Conservation (phyloP, 2,888 invertebrate species). For the Polyommatus icarus region DNA sequence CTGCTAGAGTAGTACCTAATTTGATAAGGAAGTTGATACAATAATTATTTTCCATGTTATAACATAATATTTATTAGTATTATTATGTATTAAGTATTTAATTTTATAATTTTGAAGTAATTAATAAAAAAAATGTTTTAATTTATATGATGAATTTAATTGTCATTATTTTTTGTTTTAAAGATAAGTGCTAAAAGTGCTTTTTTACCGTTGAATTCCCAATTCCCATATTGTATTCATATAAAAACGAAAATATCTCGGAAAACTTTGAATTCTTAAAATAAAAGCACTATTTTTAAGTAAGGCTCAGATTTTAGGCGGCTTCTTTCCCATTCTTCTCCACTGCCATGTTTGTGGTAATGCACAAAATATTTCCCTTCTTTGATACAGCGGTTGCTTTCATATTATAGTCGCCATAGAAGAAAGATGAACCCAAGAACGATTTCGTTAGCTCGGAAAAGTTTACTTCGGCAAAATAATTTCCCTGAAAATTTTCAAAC, state of each 20-base stretch:
- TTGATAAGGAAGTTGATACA: neutral
- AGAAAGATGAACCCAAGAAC: constrained; percentile 47
- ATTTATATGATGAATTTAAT: neutral
- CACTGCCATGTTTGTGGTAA: constrained; percentile 35
- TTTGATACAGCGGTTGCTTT: constrained; percentile 40
- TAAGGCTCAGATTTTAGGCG: neutral
- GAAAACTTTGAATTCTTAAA: neutral
- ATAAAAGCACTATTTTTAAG: no score
- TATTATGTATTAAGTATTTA: no score
- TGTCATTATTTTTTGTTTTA: neutral
- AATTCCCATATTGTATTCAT: neutral
- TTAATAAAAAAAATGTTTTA: neutral
- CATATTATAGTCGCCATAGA: constrained; percentile 45
- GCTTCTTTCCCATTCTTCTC: constrained; percentile 34
- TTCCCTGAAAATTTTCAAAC: constrained; percentile 40
- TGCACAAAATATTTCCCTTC: constrained; percentile 46
- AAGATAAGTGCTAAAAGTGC: neutral
- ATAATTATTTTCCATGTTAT: neutral
- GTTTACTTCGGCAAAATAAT: constrained; percentile 34
- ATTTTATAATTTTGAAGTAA: neutral
- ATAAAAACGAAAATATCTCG: neutral
- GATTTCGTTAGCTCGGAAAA: constrained; percentile 39
- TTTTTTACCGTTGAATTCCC: neutral
- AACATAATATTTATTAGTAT: no score
- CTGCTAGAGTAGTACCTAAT: neutral